Conservation (phyloP, 92 coral and sea anemone species). For the Palythoa grandiflora region DNA sequence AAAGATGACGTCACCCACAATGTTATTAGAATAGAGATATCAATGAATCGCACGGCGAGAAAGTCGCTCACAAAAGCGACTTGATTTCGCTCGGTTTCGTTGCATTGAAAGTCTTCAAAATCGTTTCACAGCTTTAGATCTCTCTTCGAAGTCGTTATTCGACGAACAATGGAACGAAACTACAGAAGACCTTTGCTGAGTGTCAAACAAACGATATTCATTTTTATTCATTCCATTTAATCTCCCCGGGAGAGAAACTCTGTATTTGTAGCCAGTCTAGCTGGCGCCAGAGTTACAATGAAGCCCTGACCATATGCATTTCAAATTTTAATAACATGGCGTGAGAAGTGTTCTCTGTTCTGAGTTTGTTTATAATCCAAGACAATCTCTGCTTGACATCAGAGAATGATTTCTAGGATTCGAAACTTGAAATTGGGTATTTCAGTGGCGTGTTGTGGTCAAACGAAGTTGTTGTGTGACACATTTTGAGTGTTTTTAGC, state of each 20-base stretch:
- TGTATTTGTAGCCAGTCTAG: slow-evolving; percentile 69
- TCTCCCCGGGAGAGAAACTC: slow-evolving; percentile 90
- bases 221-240: slow-evolving; percentile 78
- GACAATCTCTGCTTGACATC: slow-evolving; percentile 41
- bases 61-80: slow-evolving; percentile 2
- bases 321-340: slow-evolving; percentile 85
- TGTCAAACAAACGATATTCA: slow-evolving; percentile 64
- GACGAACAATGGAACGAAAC: background rate
- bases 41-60: slow-evolving; percentile 33
- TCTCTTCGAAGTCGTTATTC: background rate
- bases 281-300: slow-evolving; percentile 91
- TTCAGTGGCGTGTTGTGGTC: background rate
- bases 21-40: slow-evolving; percentile 44
- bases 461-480: slow-evolving; percentile 42
- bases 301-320: slow-evolving; percentile 87
- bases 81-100: slow-evolving; percentile 13
- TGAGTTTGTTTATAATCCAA: slow-evolving; percentile 68
- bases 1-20: slow-evolving; percentile 80
- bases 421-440: slow-evolving; percentile 7
- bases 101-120: background rate
- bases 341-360: slow-evolving; percentile 58
- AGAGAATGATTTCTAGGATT: background rate
- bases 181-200: slow-evolving; percentile 50
- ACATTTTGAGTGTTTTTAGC: slow-evolving; percentile 21
- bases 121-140: background rate